Conservation (phyloP, 2,888 invertebrate species). For the Drosophila ezoana region DNA sequence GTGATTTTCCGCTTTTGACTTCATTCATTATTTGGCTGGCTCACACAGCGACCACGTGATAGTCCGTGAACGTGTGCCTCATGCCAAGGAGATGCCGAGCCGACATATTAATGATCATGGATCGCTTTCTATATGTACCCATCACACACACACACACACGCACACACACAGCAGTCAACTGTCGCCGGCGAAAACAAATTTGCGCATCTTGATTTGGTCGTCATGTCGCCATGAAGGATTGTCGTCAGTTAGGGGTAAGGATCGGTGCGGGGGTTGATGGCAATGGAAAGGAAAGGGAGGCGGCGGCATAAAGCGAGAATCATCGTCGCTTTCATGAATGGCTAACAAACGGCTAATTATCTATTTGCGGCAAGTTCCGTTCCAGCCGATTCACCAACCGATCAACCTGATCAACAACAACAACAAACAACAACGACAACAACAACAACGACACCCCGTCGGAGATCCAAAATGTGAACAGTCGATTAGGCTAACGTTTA, state of each 20-base stretch:
- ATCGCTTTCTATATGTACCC: conserved; percentile 46
- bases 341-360: conserved; percentile 63
- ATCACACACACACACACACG: no score
- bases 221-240: conserved; percentile 1
- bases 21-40: conserved; percentile 20
- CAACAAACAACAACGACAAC: conserved; percentile 5
- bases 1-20: not conserved
- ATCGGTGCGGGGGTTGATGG: not conserved
- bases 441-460: conserved; percentile 5
- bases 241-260: not conserved
- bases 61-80: conserved; percentile 33
- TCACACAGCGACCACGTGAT: conserved; percentile 39
- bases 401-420: conserved; percentile 7
- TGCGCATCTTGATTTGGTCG: conserved; percentile 21
- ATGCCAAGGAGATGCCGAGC: conserved; percentile 28
- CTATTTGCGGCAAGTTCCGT: conserved; percentile 69
- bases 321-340: conserved; percentile 6
- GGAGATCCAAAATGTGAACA: conserved; percentile 20
- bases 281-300: not conserved
- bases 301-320: not conserved
- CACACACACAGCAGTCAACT: not conserved
- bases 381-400: conserved; percentile 16
- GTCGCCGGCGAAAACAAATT: conserved; percentile 6
- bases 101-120: conserved; percentile 19
- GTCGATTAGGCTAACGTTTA: conserved; percentile 28